Evolutionary conservation across 2,113 vertebrate species (phyloP), one percentile per base, ranked within the genome.

Genomic region (Brienomyrus longianalis): DNA sequence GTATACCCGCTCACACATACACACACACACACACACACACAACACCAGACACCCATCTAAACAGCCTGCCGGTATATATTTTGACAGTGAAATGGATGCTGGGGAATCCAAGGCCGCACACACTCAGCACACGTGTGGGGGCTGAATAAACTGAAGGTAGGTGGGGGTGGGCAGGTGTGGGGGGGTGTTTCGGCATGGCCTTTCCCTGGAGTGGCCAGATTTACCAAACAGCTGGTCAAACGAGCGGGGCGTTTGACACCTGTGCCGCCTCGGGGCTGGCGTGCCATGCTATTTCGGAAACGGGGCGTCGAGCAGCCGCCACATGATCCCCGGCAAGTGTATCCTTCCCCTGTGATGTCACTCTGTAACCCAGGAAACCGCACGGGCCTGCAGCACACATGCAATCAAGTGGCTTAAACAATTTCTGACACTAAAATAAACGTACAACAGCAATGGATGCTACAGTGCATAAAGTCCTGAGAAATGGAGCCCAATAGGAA

Each of bases 11-110:
- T 31, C 31, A 56, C 19, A 56, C 90, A 94, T 90, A 91, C 92
- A 93, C 90, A 88, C 31, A 56, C 19, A 56, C 90, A 94, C 90
- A 91, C 92, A 93, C 90, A 88, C 17, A 45, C 80, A 83, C 1
- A 13, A 3, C 80, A 83, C 21, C 10, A 21, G 45, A 43, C 10
- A 23, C 83, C 43, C 3, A 0, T 84, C 21, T 21, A 48, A 48
- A 48, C 21, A 48, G 43, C 19, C 80, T 23, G 39, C 48, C 17
- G 9, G 48, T 48, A 84, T 48, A 48, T n/a, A 48, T 48, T 10
- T n/a, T 15, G 35, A 23, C 43, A 48, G 83, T 1, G 35, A 47
- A 84, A 84, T 43, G 39, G 19, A 83, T 45, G 62, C n/a, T 31
- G n/a, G n/a, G 70, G 35, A 35, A 39, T 77, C 74, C 74, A 77